phyloP scores from a whole-genome alignment of 2,113 vertebrate species.

The Grammomys surdaster region DNA sequence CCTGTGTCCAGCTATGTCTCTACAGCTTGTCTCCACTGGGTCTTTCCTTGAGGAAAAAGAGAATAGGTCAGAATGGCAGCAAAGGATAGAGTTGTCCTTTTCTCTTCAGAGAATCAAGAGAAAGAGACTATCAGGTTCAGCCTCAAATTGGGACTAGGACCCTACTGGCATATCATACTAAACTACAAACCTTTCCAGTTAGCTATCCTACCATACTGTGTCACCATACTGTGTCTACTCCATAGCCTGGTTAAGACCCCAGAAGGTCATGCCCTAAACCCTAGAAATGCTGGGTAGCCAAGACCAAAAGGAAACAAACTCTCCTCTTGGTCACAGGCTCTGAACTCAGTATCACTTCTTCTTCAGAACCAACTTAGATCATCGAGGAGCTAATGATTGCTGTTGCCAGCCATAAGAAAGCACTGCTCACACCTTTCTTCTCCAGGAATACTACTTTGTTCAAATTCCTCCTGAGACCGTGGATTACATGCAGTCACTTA shows the following conservation, averaged over 20 bases:
- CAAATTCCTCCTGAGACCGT: background rate
- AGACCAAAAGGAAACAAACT: background rate
- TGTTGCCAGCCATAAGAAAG: constrained; percentile 8
- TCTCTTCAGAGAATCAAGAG: constrained; percentile 10
- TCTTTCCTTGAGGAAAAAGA: background rate
- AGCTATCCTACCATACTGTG: background rate
- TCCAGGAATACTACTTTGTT: constrained; percentile 51
- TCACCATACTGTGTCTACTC: background rate
- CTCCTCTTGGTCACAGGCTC: background rate
- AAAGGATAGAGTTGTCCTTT: background rate
- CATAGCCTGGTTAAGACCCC: background rate
- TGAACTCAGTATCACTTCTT: background rate
- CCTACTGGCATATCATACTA: background rate
- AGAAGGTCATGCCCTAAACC: background rate
- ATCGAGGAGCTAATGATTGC: background rate
- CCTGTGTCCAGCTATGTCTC: background rate
- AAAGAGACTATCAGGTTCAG: background rate
- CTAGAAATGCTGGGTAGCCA: background rate
- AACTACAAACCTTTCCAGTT: background rate
- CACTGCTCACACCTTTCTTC: background rate
- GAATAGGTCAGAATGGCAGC: background rate
- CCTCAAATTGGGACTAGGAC: background rate
- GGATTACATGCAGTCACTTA: background rate
- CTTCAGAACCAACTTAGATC: constrained; percentile 24
- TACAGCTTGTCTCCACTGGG: background rate